Percentiles rank a stretch among this genome's conserved stretches.
phyloP scores from a whole-genome alignment of 2,113 vertebrate genomes.

The Drymodes brunneopygia region DNA sequence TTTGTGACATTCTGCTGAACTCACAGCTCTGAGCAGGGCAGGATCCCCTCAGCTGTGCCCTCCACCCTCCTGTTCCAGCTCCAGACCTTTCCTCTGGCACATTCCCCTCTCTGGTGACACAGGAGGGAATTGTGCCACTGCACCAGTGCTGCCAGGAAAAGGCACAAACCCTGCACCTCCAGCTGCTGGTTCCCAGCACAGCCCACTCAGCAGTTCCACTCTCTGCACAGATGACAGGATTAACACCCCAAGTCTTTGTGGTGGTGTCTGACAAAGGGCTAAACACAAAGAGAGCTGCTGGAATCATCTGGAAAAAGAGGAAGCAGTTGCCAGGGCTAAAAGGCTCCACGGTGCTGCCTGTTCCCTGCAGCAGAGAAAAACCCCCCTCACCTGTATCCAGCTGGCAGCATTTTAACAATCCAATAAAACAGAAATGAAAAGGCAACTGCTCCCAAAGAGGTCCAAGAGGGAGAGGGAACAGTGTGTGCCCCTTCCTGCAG shows the following conservation, averaged over 20 bases:
- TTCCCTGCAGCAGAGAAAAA: background rate
- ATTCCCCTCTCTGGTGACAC: background rate
- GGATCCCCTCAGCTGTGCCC: background rate
- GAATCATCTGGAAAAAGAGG: constrained; percentile 54
- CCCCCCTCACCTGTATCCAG: background rate
- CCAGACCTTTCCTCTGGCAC: background rate
- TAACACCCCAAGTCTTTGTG: constrained; percentile 4
- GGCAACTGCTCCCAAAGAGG: background rate
- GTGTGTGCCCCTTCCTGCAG: background rate
- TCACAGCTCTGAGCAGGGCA: too few relatives aligned
- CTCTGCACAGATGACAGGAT: background rate
- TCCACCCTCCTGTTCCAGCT: background rate
- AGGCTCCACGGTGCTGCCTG: background rate
- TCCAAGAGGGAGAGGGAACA: background rate
- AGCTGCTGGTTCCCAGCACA: background rate
- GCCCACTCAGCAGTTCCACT: constrained; percentile 36
- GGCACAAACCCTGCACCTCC: background rate
- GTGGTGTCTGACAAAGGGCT: background rate
- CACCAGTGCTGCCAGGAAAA: background rate
- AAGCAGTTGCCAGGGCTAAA: constrained; percentile 32
- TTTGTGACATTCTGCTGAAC: background rate
- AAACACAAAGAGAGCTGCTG: constrained; percentile 28
- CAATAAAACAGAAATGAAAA: background rate
- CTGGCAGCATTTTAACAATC: background rate
- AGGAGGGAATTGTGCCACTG: background rate